Evolutionary conservation across 1,140 invertebrate species (phyloP).

Genomic region (Pseudoatta argentina): DNA sequence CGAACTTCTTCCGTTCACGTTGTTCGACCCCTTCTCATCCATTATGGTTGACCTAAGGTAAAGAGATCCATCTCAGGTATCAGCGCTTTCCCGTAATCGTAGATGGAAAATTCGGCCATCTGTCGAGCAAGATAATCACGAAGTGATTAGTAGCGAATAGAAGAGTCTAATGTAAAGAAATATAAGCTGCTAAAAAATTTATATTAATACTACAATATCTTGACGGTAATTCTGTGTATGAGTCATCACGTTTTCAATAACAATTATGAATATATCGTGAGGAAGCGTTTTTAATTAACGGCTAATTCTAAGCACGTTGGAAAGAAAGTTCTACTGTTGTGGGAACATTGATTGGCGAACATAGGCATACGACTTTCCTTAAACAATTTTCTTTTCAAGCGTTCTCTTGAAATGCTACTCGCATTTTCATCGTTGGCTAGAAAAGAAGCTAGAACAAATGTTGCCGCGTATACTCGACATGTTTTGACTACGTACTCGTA

Average conservation of each 20-base stretch:
- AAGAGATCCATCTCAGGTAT: constrained; percentile 31
- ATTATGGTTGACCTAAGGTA: constrained; percentile 5
- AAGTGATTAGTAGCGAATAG: neutral
- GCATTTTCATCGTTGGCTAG: neutral
- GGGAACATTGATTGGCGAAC: constrained; percentile 60
- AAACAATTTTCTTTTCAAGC: neutral
- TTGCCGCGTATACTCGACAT: neutral
- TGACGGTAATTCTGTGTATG: neutral
- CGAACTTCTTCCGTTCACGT: constrained; percentile 6
- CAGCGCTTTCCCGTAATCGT: constrained; percentile 7
- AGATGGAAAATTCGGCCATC: constrained; percentile 27
- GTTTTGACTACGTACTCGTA: neutral
- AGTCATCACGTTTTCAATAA: constrained; percentile 51
- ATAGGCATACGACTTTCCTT: constrained; percentile 33
- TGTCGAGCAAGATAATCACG: neutral
- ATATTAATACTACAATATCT: neutral
- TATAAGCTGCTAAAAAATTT: neutral
- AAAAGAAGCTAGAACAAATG: constrained; percentile 31
- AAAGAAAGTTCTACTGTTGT: constrained; percentile 55
- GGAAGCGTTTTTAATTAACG: constrained; percentile 68
- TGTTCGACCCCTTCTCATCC: neutral
- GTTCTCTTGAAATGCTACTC: neutral
- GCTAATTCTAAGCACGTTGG: constrained; percentile 52
- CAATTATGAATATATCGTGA: constrained; percentile 29
- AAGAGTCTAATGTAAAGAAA: neutral